Evolutionary conservation across 1,140 invertebrate species (phyloP).

Genomic region (Musca domestica): DNA sequence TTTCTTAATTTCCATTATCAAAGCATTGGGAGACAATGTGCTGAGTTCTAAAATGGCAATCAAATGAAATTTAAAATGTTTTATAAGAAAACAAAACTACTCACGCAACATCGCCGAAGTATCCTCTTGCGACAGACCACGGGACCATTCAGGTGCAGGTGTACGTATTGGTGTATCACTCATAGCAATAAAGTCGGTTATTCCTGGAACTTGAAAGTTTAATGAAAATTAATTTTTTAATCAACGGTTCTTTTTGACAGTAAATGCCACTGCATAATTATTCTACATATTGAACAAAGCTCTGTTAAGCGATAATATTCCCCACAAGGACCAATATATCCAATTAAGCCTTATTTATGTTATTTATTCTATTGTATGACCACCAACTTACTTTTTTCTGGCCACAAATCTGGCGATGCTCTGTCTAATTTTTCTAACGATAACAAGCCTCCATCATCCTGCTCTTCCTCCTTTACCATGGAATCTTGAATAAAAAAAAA

Average conservation of each 20-base stretch:
- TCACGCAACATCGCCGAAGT: conserved; percentile 71
- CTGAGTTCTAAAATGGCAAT: conserved; percentile 76
- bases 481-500: conserved; percentile 1
- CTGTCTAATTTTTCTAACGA: conserved; percentile 87
- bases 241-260: too few species aligned
- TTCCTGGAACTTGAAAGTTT: conserved; percentile 66
- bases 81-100: conserved; percentile 32
- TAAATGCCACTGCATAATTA: too few species aligned
- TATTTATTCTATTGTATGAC: too few species aligned
- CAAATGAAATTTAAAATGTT: not conserved
- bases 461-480: conserved; percentile 46
- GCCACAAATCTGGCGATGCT: conserved; percentile 89
- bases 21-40: conserved; percentile 70
- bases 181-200: conserved; percentile 67
- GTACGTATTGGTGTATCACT: conserved; percentile 55
- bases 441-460: conserved; percentile 70
- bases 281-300: too few species aligned
- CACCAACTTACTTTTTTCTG: conserved; percentile 79
- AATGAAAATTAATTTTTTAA: conserved; percentile 21
- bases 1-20: conserved; percentile 89
- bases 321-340: too few species aligned
- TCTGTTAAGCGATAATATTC: too few species aligned
- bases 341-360: too few species aligned
- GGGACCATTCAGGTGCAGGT: conserved; percentile 59
- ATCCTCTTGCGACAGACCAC: conserved; percentile 64